Base-by-base conservation (phyloP, 2,797 vertebrate genomes). In the Syndactyla subalaris region DNA sequence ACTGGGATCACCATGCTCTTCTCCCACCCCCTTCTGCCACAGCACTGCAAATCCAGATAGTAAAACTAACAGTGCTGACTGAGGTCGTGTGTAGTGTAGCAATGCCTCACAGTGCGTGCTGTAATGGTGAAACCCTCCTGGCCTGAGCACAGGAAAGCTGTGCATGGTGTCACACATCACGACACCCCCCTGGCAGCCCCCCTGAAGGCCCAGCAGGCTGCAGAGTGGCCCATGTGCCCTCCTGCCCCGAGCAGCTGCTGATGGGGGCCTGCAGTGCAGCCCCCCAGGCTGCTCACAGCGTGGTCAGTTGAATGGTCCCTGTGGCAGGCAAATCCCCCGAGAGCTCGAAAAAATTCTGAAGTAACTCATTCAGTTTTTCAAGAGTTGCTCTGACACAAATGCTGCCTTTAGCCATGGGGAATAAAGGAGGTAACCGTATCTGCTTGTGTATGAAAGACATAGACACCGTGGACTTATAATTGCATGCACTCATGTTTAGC, bases 361-460 rank as follows among this genome's bases (percentile, higher is more conserved):
- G 12, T 65, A 90, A 77, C n/a, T 82, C 17, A 29, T 63, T 81
- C 27, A 38, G 74, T 85, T 94, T 88, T 80, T 45, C 79, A 63
- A 14, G 83, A 88, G 82, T 22, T 84, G 36, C 62, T 72, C 4
- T 55, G 58, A 30, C 43, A 78, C 51, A 88, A 70, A 79, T 57
- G 55, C 77, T 95, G 57, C 76, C 67, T 95, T 84, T 88, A 95
- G 23, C 54, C 3, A 2, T 68, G 2, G 3, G 51, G 52, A 85
- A 82, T 92, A 88, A 93, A 92, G n/a, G 73, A 88, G 39, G 88
- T 78, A 92, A 92, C 59, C 13, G 1, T 86, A 92, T 90, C 93
- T 92, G 58, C 80, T 86, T 73, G 48, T 6, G 3, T 72, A 65
- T 74, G 84, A 79, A 81, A 86, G 83, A n/a, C 66, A 62, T 39